Evolutionary conservation across 2,888 invertebrate genomes (phyloP).

Genomic region (Xylota segnis): DNA sequence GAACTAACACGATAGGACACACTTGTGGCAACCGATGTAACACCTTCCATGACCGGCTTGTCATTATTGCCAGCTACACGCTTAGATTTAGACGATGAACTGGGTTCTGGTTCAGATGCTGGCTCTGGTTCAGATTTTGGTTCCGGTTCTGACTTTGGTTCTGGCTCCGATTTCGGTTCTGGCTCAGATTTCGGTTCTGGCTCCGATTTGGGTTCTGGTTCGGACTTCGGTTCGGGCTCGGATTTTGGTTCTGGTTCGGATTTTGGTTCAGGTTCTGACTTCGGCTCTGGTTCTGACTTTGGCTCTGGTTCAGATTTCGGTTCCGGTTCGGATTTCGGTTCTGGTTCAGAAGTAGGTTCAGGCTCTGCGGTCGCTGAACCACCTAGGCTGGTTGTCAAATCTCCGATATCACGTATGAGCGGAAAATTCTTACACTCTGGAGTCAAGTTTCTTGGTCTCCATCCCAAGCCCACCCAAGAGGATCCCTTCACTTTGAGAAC

Average conservation of each 20-base stretch:
- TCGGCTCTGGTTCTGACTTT: constrained; percentile 82
- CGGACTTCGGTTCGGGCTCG: constrained; percentile 84
- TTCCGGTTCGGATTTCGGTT: constrained; percentile 83
- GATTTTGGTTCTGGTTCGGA: constrained; percentile 83
- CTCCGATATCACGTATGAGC: constrained; percentile 85
- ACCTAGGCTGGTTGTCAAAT: constrained; percentile 80
- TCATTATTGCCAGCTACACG: constrained; percentile 85
- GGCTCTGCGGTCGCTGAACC: constrained; percentile 80
- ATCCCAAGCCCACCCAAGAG: constrained; percentile 95
- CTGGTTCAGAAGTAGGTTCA: constrained; percentile 83
- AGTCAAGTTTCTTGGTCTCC: constrained; percentile 92
- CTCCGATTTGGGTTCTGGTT: constrained; percentile 85
- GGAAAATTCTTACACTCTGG: constrained; percentile 93
- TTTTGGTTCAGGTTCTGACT: constrained; percentile 81
- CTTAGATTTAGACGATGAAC: constrained; percentile 85
- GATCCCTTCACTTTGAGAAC: constrained; percentile 94
- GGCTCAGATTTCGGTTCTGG: constrained; percentile 83
- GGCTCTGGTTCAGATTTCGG: constrained; percentile 80
- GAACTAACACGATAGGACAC: constrained; percentile 91
- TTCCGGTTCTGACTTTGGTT: constrained; percentile 84
- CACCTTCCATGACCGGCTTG: constrained; percentile 86
- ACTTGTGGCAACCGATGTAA: constrained; percentile 90
- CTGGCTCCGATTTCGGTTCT: constrained; percentile 85
- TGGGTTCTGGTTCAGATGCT: constrained; percentile 84
- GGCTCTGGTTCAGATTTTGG: constrained; percentile 84